These are phyloP conservation scores for Watsonalla cultraria DNA, from an alignment of 2,888 invertebrate species.

Conservation along the genomic window DNA sequence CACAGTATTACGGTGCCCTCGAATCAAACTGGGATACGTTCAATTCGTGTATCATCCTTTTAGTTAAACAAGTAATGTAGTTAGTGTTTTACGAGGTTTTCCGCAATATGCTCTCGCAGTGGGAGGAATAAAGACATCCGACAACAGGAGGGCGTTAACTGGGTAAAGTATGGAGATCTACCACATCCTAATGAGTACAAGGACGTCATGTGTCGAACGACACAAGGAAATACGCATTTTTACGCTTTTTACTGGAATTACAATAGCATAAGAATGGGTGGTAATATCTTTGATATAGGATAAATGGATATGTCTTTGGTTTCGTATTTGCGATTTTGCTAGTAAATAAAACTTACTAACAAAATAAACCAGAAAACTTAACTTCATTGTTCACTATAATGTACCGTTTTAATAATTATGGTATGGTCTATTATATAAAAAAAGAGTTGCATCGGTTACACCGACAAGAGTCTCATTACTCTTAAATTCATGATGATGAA, in stretches of 20 bases:
- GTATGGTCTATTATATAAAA: no score
- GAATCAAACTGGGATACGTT: constrained; percentile 1
- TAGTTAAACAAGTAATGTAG: constrained; percentile 23
- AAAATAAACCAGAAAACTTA: no score
- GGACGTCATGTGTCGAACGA: constrained; percentile 27
- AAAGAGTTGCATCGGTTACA: no score
- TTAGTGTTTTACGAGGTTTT: constrained; percentile 48
- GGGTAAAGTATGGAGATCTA: constrained; percentile 51
- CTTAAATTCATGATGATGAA: no score
- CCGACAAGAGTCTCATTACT: no score
- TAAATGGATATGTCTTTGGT: no score
- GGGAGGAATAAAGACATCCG: constrained; percentile 60
- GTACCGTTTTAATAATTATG: no score
- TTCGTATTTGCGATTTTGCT: no score
- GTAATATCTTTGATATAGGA: no score
- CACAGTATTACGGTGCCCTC: background rate
- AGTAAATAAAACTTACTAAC: no score
- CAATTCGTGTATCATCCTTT: constrained; percentile 8
- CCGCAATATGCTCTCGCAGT: constrained; percentile 53
- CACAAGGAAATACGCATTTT: background rate
- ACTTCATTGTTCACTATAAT: no score
- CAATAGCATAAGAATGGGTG: no score
- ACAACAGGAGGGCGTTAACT: constrained; percentile 37
- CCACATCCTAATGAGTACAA: constrained; percentile 64
- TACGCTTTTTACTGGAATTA: background rate